Conservation (phyloP, 2,888 invertebrate genomes). For the Oxycera nigricornis region DNA sequence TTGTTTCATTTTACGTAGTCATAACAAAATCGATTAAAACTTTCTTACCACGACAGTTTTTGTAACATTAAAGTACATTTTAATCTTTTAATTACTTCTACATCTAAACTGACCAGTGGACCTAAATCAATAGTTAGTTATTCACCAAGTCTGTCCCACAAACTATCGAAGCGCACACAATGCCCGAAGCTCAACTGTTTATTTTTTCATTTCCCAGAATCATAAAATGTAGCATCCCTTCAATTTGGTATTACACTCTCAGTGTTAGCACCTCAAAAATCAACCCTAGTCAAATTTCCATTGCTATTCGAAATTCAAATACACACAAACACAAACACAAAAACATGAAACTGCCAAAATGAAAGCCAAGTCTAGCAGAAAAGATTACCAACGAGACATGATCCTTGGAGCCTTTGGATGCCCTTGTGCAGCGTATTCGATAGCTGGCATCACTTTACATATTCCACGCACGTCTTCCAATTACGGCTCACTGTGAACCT, state of each 20-base stretch:
- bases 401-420: slow-evolving; percentile 20
- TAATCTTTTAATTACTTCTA: no score
- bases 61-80: no score
- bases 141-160: no score
- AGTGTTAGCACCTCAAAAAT: slow-evolving; percentile 11
- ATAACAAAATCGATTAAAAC: no score
- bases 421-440: not conserved
- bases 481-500: slow-evolving; percentile 24
- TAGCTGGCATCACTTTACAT: no score
- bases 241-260: not conserved
- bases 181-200: no score
- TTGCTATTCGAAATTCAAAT: not conserved
- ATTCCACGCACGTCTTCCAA: slow-evolving; percentile 40
- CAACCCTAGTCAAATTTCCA: slow-evolving; percentile 7
- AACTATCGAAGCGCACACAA: no score
- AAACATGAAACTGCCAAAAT: slow-evolving; percentile 13
- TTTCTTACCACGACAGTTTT: no score
- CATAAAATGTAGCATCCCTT: not conserved
- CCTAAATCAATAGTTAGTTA: no score
- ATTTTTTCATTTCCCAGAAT: not conserved
- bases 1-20: no score
- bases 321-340: no score
- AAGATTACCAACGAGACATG: slow-evolving; percentile 36
- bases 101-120: no score
- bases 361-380: slow-evolving; percentile 34